Conservation (phyloP, 2,113 vertebrate genomes). For the Microcebus jonahi region DNA sequence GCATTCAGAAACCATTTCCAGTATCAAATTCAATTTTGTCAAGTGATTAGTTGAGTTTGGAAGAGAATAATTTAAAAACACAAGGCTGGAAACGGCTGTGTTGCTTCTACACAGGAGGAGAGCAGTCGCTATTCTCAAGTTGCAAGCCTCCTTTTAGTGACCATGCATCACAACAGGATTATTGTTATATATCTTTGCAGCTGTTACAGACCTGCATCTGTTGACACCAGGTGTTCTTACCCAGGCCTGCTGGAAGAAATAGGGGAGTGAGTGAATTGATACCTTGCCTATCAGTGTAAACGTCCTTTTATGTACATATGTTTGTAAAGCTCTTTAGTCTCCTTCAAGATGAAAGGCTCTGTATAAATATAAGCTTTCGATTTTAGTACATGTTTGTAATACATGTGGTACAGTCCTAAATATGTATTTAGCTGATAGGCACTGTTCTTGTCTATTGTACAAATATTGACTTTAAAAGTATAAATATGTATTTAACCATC, state of each 20-base stretch:
- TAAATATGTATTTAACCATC: constrained; percentile 83
- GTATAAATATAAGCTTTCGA: constrained; percentile 79
- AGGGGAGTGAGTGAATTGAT: constrained; percentile 45
- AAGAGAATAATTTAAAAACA: constrained; percentile 74
- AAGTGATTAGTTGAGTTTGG: constrained; percentile 77
- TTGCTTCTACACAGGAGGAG: constrained; percentile 8
- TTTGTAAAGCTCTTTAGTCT: constrained; percentile 78
- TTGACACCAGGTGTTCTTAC: constrained; percentile 48
- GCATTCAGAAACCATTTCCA: constrained; percentile 76
- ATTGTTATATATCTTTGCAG: constrained; percentile 37
- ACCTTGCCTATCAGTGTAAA: constrained; percentile 51
- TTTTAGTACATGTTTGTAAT: constrained; percentile 82
- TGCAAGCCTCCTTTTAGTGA: constrained; percentile 4
- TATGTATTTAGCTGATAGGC: constrained; percentile 82
- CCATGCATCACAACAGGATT: not conserved
- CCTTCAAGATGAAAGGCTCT: constrained; percentile 77
- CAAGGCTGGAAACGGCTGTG: constrained; percentile 47
- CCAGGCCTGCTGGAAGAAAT: constrained; percentile 29
- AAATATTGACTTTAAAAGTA: constrained; percentile 83
- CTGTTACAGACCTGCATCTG: constrained; percentile 51
- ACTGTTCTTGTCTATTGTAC: constrained; percentile 79
- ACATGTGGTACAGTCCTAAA: constrained; percentile 80
- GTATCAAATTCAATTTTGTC: constrained; percentile 77
- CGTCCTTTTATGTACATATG: constrained; percentile 72
- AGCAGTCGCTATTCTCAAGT: constrained; percentile 11